Base-by-base conservation (phyloP, 2,113 vertebrate genomes). In the Salvelinus sp. region DNA sequence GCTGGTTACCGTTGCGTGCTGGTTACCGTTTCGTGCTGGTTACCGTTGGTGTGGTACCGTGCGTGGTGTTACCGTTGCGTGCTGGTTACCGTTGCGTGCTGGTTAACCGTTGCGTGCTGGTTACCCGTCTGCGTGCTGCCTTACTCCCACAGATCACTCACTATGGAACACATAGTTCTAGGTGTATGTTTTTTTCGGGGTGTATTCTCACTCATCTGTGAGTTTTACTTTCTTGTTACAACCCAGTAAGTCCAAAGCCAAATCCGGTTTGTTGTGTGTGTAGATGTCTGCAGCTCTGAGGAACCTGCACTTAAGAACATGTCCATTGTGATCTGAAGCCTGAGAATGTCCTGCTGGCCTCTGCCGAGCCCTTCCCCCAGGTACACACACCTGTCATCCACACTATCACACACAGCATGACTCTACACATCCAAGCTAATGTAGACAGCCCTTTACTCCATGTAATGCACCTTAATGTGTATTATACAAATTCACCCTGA, bases 321-420 rank as follows among this genome's bases (percentile, higher is more conserved):
- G 96, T 97, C 71, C 96, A 97, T 86, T 97, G 96, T 65, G 96
- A 97, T 84, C 87, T 97, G 79, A 97, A 97, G 83, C 96, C 96
- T 0, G 96, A 97, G 78, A 97, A 97, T 0, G 96, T 97, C 79
- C 87, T 97, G 28, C 91, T 97, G 63, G 94, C 96, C 1, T 97
- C 96, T 0, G 95, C 96, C 0, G 96, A 97, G 70, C 95, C 96
- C 0, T 97, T 96, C 72, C 96, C 96, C 3, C 96, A 97, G 94
- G 93, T 93, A 78, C 62, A 87, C 1, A 13, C 5, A 30, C 60
- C 4, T 28, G 47, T 14, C 2, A 44, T 69, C 7, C 7, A 65
- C 20, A 66, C 9, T 76, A 3, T 48, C 4, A 66, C 30, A n/a
- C 33, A 64, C 33, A 10, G 6, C 10, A 66, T 5, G n/a, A 2